Percentiles rank a stretch among this genome's conserved stretches.
Evolutionary conservation across 2,113 vertebrate genomes (phyloP).

Genomic region (Athene noctua): DNA sequence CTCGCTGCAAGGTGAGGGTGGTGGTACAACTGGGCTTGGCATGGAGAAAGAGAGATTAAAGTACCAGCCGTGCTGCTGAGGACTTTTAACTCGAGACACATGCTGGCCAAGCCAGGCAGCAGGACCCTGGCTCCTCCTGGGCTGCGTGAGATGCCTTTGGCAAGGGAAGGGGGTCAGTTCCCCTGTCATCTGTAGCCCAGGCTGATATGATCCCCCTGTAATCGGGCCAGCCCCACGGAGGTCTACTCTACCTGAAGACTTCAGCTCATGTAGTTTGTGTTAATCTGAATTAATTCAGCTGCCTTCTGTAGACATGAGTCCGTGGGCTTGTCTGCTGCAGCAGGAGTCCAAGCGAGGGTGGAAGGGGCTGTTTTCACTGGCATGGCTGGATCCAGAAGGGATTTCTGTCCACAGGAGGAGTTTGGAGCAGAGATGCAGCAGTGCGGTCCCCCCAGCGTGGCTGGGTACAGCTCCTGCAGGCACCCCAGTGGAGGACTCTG

Average conservation of each 20-base stretch:
- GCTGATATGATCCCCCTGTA: background rate
- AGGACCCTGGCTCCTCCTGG: background rate
- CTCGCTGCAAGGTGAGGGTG: background rate
- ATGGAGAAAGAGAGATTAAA: background rate
- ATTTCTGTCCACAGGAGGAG: background rate
- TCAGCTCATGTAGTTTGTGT: rapidly evolving
- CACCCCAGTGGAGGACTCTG: background rate
- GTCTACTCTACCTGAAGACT: background rate
- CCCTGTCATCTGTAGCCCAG: rapidly evolving
- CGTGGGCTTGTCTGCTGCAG: background rate
- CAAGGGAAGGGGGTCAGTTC: background rate
- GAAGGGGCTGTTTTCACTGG: background rate
- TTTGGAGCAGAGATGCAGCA: background rate
- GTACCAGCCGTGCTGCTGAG: background rate
- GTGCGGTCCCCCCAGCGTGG: background rate
- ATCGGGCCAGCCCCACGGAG: background rate
- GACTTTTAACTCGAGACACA: rapidly evolving
- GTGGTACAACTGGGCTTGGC: background rate
- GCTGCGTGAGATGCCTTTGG: background rate
- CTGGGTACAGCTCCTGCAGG: background rate
- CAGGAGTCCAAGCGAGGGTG: background rate
- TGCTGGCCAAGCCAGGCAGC: background rate
- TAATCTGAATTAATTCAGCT: background rate
- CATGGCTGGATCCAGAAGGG: background rate
- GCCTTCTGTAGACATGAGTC: background rate